These are phyloP conservation scores for Pao palembangensis DNA, from an alignment of 2,113 vertebrate genomes.

Conservation along the genomic window DNA sequence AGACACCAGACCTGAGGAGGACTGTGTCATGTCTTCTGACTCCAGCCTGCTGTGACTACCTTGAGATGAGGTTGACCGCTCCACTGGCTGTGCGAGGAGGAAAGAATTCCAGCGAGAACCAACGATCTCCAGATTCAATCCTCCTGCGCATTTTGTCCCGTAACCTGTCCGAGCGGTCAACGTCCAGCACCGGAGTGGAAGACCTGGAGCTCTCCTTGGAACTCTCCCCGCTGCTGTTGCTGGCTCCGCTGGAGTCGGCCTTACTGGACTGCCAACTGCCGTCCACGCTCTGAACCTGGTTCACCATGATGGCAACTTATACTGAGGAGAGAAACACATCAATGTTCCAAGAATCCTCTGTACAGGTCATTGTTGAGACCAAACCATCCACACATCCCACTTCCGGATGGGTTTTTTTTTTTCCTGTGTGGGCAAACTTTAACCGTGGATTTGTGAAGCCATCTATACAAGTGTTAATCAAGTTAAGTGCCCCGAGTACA, in stretches of 20 bases:
- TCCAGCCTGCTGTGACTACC: conserved; percentile 61
- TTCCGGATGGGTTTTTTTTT: no score
- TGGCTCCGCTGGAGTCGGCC: conserved; percentile 74
- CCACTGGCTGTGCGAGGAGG: conserved; percentile 87
- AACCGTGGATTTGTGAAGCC: no score
- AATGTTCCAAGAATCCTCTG: no score
- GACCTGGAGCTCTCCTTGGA: conserved; percentile 85
- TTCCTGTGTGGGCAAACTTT: no score
- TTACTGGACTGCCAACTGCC: conserved; percentile 55
- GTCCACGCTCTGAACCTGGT: conserved; percentile 70
- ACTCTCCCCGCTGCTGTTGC: conserved; percentile 82
- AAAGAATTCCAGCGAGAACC: conserved; percentile 98
- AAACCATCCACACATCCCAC: no score
- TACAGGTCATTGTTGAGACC: no score
- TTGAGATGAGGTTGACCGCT: conserved; percentile 94
- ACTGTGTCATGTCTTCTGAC: no score
- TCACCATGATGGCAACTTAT: conserved; percentile 77
- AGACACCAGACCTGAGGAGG: no score
- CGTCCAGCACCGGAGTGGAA: conserved; percentile 83
- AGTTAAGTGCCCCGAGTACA: no score
- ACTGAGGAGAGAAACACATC: conserved; percentile 1
- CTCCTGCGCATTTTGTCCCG: conserved; percentile 91
- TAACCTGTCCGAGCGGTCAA: conserved; percentile 80
- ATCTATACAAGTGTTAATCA: no score
- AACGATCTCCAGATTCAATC: conserved; percentile 87